These are phyloP conservation scores for Dasyornis broadbenti DNA, from an alignment of 2,113 vertebrate genomes.

Conservation along the genomic window DNA sequence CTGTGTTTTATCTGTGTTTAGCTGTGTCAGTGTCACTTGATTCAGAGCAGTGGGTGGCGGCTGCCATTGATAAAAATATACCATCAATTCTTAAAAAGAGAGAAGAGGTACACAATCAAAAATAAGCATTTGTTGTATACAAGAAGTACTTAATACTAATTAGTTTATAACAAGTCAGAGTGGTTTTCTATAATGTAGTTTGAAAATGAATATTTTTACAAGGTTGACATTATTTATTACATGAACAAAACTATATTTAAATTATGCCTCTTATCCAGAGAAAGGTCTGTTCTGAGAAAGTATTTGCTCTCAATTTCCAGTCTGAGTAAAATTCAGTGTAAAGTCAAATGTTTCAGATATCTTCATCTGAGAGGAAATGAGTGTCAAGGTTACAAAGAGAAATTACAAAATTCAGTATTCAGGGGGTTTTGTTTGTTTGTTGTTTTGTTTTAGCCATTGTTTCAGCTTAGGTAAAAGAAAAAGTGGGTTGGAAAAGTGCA, in stretches of 20 bases:
- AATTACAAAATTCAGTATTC: not conserved
- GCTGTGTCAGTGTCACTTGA: not conserved
- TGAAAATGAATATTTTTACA: not conserved
- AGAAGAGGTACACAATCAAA: not conserved
- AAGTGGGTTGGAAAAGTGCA: not conserved
- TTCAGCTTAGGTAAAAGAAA: not conserved
- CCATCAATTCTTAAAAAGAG: not conserved
- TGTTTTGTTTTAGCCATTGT: not conserved
- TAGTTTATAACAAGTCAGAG: not conserved
- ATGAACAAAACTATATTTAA: not conserved
- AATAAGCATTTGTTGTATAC: not conserved
- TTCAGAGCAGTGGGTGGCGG: not conserved
- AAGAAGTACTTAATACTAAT: not conserved
- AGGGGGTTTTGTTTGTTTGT: not conserved
- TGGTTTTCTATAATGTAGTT: not conserved
- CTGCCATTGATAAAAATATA: not conserved
- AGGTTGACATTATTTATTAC: not conserved
- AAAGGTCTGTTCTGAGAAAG: not conserved
- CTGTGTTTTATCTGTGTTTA: not conserved
- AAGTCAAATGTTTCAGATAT: not conserved
- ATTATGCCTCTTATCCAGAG: not conserved
- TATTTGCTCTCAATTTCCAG: not conserved
- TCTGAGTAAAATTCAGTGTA: not conserved
- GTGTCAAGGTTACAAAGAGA: not conserved
- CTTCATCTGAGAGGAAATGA: not conserved